phyloP scores from a whole-genome alignment of 2,797 vertebrate species.

The Leptatherina wallacei region DNA sequence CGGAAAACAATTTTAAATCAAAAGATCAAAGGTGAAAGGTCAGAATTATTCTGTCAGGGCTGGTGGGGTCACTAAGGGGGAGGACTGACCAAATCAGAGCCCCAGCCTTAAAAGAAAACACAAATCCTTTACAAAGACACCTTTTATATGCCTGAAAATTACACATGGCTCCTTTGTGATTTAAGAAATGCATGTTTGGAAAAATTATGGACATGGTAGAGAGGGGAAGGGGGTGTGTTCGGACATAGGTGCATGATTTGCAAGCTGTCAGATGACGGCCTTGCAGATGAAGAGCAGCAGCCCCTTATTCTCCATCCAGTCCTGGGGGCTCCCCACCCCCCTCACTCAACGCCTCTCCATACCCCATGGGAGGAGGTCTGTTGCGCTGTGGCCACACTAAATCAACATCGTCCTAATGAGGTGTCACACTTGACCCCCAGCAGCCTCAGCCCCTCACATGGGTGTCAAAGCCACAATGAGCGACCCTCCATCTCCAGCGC shows the following conservation, averaged over 20 bases:
- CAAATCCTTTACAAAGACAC: conserved; percentile 11
- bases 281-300: conserved; percentile 73
- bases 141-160: conserved; percentile 10
- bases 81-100: conserved; percentile 39
- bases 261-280: conserved; percentile 75
- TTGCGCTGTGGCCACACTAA: conserved; percentile 86
- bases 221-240: conserved; percentile 32
- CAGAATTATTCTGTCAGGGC: conserved; percentile 75
- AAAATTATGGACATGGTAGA: conserved; percentile 30
- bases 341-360: conserved; percentile 70
- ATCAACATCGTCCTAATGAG: conserved; percentile 93
- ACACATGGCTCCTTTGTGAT: conserved; percentile 16
- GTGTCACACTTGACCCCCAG: conserved; percentile 92
- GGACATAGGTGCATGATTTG: conserved; percentile 69
- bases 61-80: conserved; percentile 57
- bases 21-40: conserved; percentile 81
- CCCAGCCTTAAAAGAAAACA: conserved; percentile 12
- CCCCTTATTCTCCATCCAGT: conserved; percentile 77
- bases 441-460: conserved; percentile 84
- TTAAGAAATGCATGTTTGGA: conserved; percentile 48
- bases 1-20: conserved; percentile 79
- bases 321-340: conserved; percentile 63
- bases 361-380: conserved; percentile 85
- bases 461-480: conserved; percentile 90
- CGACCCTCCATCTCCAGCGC: conserved; percentile 86